phyloP scores from a whole-genome alignment of 2,888 invertebrate species.

The Tetropium fuscum region DNA sequence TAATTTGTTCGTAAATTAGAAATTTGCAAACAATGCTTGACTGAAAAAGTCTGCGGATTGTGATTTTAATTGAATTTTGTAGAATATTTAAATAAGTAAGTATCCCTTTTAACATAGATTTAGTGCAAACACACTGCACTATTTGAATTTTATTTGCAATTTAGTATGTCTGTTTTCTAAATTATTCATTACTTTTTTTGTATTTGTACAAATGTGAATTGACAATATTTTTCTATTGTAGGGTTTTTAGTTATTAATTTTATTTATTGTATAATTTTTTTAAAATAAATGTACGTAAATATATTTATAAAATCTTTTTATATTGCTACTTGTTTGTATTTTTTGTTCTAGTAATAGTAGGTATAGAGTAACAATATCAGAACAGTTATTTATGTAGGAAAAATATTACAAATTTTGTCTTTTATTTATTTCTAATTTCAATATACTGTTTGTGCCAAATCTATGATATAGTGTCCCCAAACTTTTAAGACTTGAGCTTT shows the following conservation, averaged over 20 bases:
- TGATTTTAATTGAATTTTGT: slow-evolving; percentile 52
- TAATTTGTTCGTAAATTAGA: slow-evolving; percentile 27
- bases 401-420: too few species aligned
- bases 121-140: slow-evolving; percentile 31
- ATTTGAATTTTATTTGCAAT: slow-evolving; percentile 31
- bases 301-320: slow-evolving; percentile 10
- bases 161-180: slow-evolving; percentile 7
- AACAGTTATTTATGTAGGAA: too few species aligned
- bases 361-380: too few species aligned
- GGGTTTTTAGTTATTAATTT: slow-evolving; percentile 20
- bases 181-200: slow-evolving; percentile 17
- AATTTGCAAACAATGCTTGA: slow-evolving; percentile 31
- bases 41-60: slow-evolving; percentile 48
- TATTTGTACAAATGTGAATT: slow-evolving; percentile 32
- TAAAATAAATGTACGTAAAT: slow-evolving; percentile 22
- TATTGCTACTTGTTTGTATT: slow-evolving; percentile 9
- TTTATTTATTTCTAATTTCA: too few species aligned
- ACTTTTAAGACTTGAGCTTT: neutral
- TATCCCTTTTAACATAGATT: slow-evolving; percentile 26
- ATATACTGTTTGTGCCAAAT: slow-evolving; percentile 1
- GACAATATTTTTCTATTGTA: slow-evolving; percentile 32
- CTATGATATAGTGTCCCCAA: neutral
- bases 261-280: slow-evolving; percentile 25
- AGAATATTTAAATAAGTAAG: slow-evolving; percentile 22
- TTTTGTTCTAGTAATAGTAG: slow-evolving; percentile 6